Evolutionary conservation across 1,140 invertebrate species (phyloP), one percentile per base, ranked within the genome.

Genomic region (Atopsyche davidsoni): DNA sequence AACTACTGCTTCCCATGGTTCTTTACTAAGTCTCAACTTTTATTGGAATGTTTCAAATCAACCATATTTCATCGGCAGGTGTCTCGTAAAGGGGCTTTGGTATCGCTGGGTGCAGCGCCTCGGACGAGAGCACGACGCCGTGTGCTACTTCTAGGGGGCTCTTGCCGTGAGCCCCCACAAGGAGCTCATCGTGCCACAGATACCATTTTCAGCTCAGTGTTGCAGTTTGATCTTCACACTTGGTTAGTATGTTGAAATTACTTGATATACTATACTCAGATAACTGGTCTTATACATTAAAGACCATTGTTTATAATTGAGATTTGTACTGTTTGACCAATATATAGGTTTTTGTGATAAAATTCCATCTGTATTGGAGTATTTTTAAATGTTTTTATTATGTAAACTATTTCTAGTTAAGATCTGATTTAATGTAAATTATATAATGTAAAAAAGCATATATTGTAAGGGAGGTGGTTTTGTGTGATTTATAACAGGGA

Each of bases 111-210:
- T 11, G 86, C 82, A 22, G 81, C 86, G 59, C 89, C 90, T 0
- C 76, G 90, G 11, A 76, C 86, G 34, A 81, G 85, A 61, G 88
- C 89, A 1, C 87, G 92, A 57, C 92, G 92, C 64, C 82, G 89
- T 60, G 85, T 97, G 46, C 87, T 92, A 62, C 82, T 95, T 24
- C 88, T 92, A 51, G 93, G 93, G 36, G 94, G 94, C 9, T 93
- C 87, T 0, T 85, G 91, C 58, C 77, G 90, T 47, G 85, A 91
- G 71, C 78, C 85, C 14, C 80, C 84, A 66, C 75, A 41, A 68
- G 79, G 68, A 73, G 81, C 68, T 65, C 78, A 68, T 57, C 66
- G 69, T 24, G 64, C 69, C 40, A 64, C 75, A 13, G 86, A 88
- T 65, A 85, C 81, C 67, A 85, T 83, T 57, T 87, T 86, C 63